Conservation (phyloP, 2,888 invertebrate genomes). For the Lamellibrachia columna region DNA sequence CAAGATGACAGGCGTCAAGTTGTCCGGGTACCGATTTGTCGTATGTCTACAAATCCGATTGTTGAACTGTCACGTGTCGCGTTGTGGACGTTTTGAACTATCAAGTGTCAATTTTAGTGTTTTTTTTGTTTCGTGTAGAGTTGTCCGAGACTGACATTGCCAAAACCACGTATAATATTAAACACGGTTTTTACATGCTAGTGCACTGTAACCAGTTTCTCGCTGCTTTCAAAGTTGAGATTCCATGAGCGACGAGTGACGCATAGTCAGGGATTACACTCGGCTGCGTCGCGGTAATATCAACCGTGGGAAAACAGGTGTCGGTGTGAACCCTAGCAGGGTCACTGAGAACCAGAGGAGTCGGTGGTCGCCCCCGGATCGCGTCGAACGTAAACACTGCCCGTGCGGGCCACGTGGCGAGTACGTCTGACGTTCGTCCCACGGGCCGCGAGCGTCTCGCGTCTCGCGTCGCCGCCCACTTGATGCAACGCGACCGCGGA, state of each 20-base stretch:
- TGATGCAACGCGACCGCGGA: neutral
- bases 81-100: too few species aligned
- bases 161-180: neutral
- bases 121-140: neutral
- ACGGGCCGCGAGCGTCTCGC: neutral
- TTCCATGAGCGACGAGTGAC: neutral
- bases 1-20: too few species aligned
- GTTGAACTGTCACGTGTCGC: neutral
- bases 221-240: neutral
- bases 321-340: neutral
- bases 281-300: neutral
- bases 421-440: neutral
- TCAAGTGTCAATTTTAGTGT: neutral
- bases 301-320: conserved; percentile 10
- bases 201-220: neutral
- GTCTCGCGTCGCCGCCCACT: neutral
- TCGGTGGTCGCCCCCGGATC: neutral
- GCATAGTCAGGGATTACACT: neutral
- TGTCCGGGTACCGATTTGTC: neutral
- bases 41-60: neutral
- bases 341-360: neutral
- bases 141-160: neutral
- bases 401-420: neutral
- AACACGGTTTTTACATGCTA: neutral
- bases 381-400: neutral